phyloP scores from a whole-genome alignment of 2,888 invertebrate genomes.

The Odontothrips loti region DNA sequence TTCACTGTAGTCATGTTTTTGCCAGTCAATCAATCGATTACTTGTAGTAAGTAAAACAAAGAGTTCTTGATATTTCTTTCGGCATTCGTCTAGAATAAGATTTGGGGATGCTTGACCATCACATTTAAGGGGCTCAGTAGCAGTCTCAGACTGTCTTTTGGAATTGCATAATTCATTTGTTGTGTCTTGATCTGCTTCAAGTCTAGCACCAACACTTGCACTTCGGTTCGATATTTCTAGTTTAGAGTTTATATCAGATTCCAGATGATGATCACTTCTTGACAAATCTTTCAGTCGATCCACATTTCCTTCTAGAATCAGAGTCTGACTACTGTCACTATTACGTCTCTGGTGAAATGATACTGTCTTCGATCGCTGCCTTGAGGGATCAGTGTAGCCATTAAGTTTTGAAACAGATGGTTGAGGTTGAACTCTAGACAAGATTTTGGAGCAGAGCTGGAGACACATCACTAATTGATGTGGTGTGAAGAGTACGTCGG shows the following conservation, averaged over 20 bases:
- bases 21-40: neutral
- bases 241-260: neutral
- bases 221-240: neutral
- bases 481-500: conserved; percentile 54
- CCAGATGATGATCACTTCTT: neutral
- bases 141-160: neutral
- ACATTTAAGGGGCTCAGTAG: neutral
- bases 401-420: neutral
- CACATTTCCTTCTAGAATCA: neutral
- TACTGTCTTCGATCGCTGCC: neutral
- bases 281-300: neutral
- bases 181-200: neutral
- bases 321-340: conserved; percentile 12
- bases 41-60: neutral
- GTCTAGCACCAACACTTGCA: neutral
- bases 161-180: neutral
- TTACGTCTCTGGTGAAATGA: neutral
- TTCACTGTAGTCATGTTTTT: conserved; percentile 34
- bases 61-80: neutral
- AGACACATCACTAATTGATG: conserved; percentile 62
- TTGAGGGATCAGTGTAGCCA: neutral
- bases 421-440: conserved; percentile 66
- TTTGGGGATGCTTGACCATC: neutral
- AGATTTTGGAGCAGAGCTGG: conserved; percentile 65
- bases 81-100: conserved; percentile 8